These are phyloP conservation scores for Polydrusus tereticollis DNA, from an alignment of 2,888 invertebrate species.

Conservation along the genomic window DNA sequence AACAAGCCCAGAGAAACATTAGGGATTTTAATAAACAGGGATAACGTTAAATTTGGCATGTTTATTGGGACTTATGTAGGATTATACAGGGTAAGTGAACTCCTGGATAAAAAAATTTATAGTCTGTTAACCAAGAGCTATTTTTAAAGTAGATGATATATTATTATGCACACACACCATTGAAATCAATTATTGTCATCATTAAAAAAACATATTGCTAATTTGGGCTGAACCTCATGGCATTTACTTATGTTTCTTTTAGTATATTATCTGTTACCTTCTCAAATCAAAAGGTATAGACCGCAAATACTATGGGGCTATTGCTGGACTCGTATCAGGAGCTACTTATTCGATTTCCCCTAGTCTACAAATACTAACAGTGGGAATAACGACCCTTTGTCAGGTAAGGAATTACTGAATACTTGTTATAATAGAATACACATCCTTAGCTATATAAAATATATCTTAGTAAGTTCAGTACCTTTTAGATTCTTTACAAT, in stretches of 20 bases:
- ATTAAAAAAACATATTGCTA: too few species aligned
- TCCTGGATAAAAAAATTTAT: too few species aligned
- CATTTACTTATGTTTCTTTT: slow-evolving; percentile 33
- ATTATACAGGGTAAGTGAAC: slow-evolving; percentile 58
- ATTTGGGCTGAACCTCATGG: too few species aligned
- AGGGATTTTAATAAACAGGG: slow-evolving; percentile 51
- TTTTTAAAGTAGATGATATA: too few species aligned
- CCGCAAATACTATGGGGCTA: slow-evolving; percentile 68
- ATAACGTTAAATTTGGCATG: slow-evolving; percentile 57
- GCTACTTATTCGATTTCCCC: slow-evolving; percentile 70
- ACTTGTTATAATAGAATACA: neutral
- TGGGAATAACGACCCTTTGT: slow-evolving; percentile 69
- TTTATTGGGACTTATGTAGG: slow-evolving; percentile 59
- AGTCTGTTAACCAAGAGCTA: too few species aligned
- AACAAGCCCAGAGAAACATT: slow-evolving; percentile 50
- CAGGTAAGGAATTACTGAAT: too few species aligned
- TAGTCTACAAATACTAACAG: slow-evolving; percentile 69
- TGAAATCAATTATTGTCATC: too few species aligned
- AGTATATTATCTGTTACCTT: slow-evolving; percentile 67
- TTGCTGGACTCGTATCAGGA: slow-evolving; percentile 72
- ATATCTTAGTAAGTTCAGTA: neutral
- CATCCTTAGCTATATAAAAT: too few species aligned
- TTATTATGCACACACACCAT: slow-evolving; percentile 2
- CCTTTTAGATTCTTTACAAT: slow-evolving; percentile 51
- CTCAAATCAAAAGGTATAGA: slow-evolving; percentile 61